Evolutionary conservation across 2,888 invertebrate species (phyloP).

Genomic region (Dryocosmus kuriphilus): DNA sequence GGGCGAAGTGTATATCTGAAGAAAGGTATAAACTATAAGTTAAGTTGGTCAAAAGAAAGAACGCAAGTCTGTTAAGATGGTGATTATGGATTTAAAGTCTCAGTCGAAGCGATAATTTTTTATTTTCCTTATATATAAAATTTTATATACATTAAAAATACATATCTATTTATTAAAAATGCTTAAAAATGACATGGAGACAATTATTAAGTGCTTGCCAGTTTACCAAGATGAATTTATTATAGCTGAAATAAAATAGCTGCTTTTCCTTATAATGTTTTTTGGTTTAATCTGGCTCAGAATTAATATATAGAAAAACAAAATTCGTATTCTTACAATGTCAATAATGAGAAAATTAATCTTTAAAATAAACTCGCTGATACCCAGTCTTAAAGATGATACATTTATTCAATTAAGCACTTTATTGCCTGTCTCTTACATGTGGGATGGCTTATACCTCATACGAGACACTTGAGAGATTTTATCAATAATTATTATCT

Average conservation of each 20-base stretch:
- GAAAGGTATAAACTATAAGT: too few species aligned
- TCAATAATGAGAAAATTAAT: constrained; percentile 21
- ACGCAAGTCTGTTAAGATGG: too few species aligned
- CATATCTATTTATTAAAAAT: too few species aligned
- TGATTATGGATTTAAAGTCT: too few species aligned
- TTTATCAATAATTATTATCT: constrained; percentile 31
- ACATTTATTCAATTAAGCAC: neutral
- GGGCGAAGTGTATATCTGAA: too few species aligned
- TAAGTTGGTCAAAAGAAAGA: too few species aligned
- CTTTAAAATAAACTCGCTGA: neutral
- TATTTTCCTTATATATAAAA: too few species aligned
- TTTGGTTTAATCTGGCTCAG: neutral
- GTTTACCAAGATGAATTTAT: neutral
- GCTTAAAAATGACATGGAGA: too few species aligned
- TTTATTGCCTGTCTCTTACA: constrained; percentile 10
- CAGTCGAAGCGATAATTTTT: too few species aligned
- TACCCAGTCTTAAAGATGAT: neutral
- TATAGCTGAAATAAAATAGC: neutral
- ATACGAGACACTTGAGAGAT: constrained; percentile 1
- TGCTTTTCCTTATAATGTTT: neutral
- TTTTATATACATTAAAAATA: too few species aligned
- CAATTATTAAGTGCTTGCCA: too few species aligned
- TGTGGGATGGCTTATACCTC: constrained; percentile 20
- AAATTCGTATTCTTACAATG: neutral
- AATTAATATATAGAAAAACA: neutral